These are phyloP conservation scores for Taeniopygia guttata DNA, from an alignment of 2,797 vertebrate species.

Conservation along the genomic window DNA sequence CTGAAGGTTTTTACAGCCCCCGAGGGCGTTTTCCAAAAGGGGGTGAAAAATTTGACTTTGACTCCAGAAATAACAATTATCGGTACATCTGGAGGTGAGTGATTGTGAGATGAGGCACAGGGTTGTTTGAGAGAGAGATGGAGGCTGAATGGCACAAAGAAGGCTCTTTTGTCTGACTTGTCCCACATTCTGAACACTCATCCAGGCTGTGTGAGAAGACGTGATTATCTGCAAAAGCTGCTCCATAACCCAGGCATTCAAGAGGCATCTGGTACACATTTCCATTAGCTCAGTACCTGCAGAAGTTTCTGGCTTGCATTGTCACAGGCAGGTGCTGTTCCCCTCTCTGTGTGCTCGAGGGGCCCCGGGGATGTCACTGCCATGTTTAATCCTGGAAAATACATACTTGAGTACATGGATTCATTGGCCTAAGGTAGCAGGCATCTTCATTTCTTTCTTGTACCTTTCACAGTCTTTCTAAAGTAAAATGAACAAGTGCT, in stretches of 20 bases:
- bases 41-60: background rate
- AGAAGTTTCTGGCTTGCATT: background rate
- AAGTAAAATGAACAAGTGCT: constrained; percentile 9
- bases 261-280: background rate
- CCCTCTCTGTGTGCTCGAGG: background rate
- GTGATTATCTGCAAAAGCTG: background rate
- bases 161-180: background rate
- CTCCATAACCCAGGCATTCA: background rate
- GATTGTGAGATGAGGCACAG: background rate
- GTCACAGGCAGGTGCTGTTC: background rate
- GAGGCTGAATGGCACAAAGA: background rate
- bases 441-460: background rate
- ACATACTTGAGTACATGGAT: background rate
- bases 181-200: background rate
- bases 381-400: background rate
- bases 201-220: background rate
- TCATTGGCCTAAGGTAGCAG: background rate
- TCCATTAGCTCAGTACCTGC: background rate
- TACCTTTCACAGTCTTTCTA: background rate
- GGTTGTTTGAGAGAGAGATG: background rate
- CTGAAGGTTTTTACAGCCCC: background rate
- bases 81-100: background rate
- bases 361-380: background rate
- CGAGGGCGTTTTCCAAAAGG: background rate
- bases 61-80: constrained; percentile 15